A percentile compares a stretch with the other conserved stretches of the same genome.
Evolutionary conservation across 1,140 invertebrate species (phyloP).

Genomic region (Epicauta chinensis): DNA sequence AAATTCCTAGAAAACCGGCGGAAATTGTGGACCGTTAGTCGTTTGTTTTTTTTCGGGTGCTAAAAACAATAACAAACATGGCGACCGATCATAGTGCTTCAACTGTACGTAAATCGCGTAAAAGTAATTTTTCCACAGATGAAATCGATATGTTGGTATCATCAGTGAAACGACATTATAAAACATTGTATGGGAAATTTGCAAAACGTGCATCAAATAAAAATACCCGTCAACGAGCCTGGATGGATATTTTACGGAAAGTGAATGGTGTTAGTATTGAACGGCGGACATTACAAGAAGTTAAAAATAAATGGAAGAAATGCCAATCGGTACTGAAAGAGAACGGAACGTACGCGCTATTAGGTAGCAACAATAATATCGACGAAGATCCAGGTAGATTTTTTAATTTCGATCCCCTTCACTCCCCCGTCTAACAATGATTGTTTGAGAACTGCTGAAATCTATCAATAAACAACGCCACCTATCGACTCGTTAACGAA

Average conservation of each 20-base stretch:
- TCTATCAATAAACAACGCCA: not conserved
- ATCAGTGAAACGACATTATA: slow-evolving; percentile 23
- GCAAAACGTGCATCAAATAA: slow-evolving; percentile 24
- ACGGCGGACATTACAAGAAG: slow-evolving; percentile 28
- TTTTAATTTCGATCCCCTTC: slow-evolving; percentile 6
- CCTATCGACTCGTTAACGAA: too few species aligned
- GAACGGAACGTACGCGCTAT: not conserved
- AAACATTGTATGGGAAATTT: slow-evolving; percentile 24
- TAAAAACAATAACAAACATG: slow-evolving; percentile 3
- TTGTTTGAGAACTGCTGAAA: slow-evolving; percentile 25
- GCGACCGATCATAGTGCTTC: too few species aligned
- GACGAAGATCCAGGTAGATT: not conserved
- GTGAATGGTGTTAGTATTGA: slow-evolving; percentile 30
- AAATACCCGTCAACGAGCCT: slow-evolving; percentile 22
- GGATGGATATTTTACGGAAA: slow-evolving; percentile 24
- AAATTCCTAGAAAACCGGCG: too few species aligned
- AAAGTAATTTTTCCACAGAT: slow-evolving; percentile 30
- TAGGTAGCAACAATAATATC: not conserved
- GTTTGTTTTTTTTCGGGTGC: slow-evolving; percentile 1
- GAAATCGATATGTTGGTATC: slow-evolving; percentile 26
- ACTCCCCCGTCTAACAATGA: too few species aligned
- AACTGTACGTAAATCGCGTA: slow-evolving; percentile 19
- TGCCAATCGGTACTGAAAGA: slow-evolving; percentile 18
- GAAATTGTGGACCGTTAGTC: too few species aligned
- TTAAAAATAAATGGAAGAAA: slow-evolving; percentile 35